phyloP scores from a whole-genome alignment of 1,140 invertebrate species.

The Rhopalosiphum maidis region DNA sequence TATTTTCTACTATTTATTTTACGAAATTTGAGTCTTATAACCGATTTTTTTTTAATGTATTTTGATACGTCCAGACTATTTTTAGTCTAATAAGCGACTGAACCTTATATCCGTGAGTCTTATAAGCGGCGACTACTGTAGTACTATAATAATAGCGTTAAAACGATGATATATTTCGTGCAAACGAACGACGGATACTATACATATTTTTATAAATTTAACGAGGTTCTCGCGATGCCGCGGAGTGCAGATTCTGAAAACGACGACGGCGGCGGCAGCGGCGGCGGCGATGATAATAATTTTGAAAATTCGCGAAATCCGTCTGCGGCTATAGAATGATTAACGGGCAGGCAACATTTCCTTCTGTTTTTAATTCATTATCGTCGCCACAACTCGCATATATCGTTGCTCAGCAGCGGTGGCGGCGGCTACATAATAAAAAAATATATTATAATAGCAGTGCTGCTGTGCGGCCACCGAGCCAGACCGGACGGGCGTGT shows the following conservation, averaged over 20 bases:
- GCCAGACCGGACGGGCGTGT: too few relatives aligned
- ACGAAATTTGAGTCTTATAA: too few relatives aligned
- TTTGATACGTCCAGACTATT: too few relatives aligned
- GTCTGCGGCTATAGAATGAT: not conserved
- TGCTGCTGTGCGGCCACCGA: not conserved
- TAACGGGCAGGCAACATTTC: not conserved
- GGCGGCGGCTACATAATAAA: not conserved
- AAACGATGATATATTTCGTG: not conserved
- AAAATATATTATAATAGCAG: not conserved
- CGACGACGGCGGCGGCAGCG: not conserved
- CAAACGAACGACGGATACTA: too few relatives aligned
- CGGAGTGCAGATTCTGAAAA: not conserved
- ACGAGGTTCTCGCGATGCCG: not conserved
- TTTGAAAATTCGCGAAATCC: not conserved
- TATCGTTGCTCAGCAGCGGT: not conserved
- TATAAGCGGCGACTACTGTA: too few relatives aligned
- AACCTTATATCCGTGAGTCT: too few relatives aligned
- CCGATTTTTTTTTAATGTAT: too few relatives aligned
- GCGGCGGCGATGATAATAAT: not conserved
- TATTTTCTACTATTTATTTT: too few relatives aligned
- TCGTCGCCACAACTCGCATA: not conserved
- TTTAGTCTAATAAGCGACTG: too few relatives aligned
- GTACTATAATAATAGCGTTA: too few relatives aligned
- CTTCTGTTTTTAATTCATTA: constrained; percentile 15
- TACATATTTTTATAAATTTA: not conserved